phyloP scores from a whole-genome alignment of 2,113 vertebrate species.

The Melanerpes aurifrons region DNA sequence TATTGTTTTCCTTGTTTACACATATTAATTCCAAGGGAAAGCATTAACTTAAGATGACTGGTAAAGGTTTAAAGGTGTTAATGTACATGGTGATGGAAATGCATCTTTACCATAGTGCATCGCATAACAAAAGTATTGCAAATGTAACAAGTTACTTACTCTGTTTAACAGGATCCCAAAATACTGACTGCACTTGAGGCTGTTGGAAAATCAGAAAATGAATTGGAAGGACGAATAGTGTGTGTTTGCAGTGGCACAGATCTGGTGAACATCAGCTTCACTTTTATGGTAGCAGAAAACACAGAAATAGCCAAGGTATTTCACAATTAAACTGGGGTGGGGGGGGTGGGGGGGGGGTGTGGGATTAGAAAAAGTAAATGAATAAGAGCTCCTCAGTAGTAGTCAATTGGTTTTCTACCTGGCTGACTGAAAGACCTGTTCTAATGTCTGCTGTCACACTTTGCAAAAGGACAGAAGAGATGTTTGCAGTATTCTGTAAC shows the following conservation, averaged over 20 bases:
- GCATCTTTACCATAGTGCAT: background rate
- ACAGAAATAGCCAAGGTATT: constrained; percentile 91
- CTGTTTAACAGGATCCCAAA: constrained; percentile 89
- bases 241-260: constrained; percentile 96
- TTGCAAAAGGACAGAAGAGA: background rate
- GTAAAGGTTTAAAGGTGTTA: background rate
- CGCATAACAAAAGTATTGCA: background rate
- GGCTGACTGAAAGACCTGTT: background rate
- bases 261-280: constrained; percentile 97
- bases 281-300: constrained; percentile 94
- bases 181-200: constrained; percentile 91
- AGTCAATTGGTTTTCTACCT: background rate
- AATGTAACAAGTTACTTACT: constrained; percentile 34
- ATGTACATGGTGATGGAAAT: background rate
- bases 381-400: background rate
- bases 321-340: background rate
- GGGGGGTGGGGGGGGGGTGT: background rate
- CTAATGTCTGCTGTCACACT: background rate
- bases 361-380: background rate
- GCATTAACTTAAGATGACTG: background rate
- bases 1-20: background rate
- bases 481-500: background rate
- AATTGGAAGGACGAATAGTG: constrained; percentile 92
- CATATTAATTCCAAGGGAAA: background rate
- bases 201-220: constrained; percentile 89